These are phyloP conservation scores for Coregonus suidteri DNA, from an alignment of 2,797 vertebrate genomes.

Conservation along the genomic window DNA sequence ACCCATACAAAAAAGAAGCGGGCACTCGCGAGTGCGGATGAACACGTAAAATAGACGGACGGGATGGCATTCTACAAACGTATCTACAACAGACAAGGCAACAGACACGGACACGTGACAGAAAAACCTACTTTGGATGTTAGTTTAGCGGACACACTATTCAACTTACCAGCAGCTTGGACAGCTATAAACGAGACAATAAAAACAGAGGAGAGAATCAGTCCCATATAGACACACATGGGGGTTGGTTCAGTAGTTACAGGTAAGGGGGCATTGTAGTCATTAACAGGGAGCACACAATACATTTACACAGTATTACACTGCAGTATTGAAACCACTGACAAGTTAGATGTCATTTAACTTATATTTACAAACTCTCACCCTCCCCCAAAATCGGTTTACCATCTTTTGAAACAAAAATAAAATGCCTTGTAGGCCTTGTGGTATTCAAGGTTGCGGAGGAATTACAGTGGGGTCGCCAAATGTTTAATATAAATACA, in stretches of 20 bases:
- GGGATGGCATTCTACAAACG: constrained; percentile 40
- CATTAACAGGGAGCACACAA: constrained; percentile 25
- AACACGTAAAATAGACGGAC: constrained; percentile 60
- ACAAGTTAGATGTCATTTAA: neutral
- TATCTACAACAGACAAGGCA: constrained; percentile 58
- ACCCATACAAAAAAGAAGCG: constrained; percentile 50
- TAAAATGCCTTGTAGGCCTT: neutral
- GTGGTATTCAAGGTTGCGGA: too few relatives aligned
- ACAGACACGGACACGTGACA: constrained; percentile 65
- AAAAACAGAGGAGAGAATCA: constrained; percentile 84
- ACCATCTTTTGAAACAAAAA: neutral
- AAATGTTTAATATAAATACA: too few relatives aligned
- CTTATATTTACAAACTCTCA: neutral
- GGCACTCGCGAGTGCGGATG: constrained; percentile 45
- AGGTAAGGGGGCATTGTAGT: constrained; percentile 6
- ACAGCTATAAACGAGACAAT: constrained; percentile 93
- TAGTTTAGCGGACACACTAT: constrained; percentile 77
- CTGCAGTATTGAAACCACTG: neutral
- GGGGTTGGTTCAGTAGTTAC: constrained; percentile 37
- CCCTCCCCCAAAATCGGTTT: neutral
- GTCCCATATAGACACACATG: constrained; percentile 64
- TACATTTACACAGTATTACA: constrained; percentile 24
- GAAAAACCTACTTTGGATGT: constrained; percentile 64
- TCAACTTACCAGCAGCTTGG: constrained; percentile 99
- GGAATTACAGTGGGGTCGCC: too few relatives aligned